Evolutionary conservation across 2,797 vertebrate species (phyloP).

Genomic region (Artibeus lituratus): DNA sequence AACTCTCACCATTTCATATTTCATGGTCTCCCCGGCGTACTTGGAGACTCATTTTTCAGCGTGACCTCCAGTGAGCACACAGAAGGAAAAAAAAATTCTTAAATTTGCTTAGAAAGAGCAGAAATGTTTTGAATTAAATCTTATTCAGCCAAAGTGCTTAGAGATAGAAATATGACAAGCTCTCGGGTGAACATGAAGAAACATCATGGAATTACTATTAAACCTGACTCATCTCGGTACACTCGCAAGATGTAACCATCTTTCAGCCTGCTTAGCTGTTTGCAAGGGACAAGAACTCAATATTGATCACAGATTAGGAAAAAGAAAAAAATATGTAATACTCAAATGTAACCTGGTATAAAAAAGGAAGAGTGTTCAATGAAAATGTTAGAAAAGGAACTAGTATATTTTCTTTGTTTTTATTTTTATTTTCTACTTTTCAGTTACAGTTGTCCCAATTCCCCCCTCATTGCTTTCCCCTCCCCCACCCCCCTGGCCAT

Average conservation of each 20-base stretch:
- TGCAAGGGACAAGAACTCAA: background rate
- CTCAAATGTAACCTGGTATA: background rate
- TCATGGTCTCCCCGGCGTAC: conserved; percentile 69
- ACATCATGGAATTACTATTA: background rate
- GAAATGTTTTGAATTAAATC: conserved; percentile 67
- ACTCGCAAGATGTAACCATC: background rate
- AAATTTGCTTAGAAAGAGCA: conserved; percentile 57
- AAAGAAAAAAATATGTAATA: background rate
- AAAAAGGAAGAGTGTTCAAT: background rate
- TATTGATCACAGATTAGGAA: background rate
- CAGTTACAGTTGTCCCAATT: no score
- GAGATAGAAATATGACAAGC: conserved; percentile 37
- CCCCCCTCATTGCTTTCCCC: no score
- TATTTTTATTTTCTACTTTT: no score
- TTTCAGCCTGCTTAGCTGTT: background rate
- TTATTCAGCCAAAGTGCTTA: conserved; percentile 51
- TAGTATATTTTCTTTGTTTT: background rate
- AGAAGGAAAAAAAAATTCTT: conserved; percentile 71
- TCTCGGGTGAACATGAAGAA: background rate
- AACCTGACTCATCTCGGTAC: background rate
- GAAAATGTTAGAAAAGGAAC: background rate
- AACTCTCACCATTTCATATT: conserved; percentile 75
- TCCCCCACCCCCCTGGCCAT: no score
- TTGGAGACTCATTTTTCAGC: conserved; percentile 58
- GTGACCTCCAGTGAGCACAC: conserved; percentile 67